Evolutionary conservation across 2,797 vertebrate species (phyloP).

Genomic region (Arnoldichthys spilopterus): DNA sequence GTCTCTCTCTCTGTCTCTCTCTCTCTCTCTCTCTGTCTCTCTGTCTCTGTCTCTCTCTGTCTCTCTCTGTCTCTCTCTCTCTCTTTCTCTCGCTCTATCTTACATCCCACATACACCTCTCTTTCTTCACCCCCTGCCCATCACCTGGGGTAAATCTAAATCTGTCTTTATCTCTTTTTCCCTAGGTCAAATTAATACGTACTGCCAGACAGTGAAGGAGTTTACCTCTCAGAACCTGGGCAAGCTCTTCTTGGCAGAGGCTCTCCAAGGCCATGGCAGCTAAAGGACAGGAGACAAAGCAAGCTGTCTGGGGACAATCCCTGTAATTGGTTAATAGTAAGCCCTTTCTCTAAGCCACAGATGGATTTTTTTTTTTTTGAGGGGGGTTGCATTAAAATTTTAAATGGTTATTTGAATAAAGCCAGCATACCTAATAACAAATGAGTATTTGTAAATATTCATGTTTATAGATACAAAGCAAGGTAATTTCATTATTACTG

Average conservation of each 20-base stretch:
- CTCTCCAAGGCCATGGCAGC: constrained; percentile 90
- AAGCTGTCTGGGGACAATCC: neutral
- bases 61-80: neutral
- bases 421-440: neutral
- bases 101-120: neutral
- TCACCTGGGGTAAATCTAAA: neutral
- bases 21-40: neutral
- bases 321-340: constrained; percentile 28
- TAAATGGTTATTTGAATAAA: neutral
- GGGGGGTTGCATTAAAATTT: neutral
- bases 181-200: constrained; percentile 96
- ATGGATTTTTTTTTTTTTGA: neutral
- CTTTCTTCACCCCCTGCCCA: neutral
- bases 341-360: neutral
- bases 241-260: constrained; percentile 98
- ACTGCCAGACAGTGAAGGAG: constrained; percentile 97
- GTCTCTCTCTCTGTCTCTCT: neutral
- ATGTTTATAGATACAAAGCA: neutral
- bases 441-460: constrained; percentile 19
- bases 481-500: neutral
- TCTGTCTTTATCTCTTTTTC: constrained; percentile 36
- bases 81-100: neutral
- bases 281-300: constrained; percentile 60
- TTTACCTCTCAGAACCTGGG: constrained; percentile 97
- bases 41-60: neutral